These are phyloP conservation scores for Eudemis profundana DNA, from an alignment of 2,888 invertebrate genomes.

Conservation along the genomic window DNA sequence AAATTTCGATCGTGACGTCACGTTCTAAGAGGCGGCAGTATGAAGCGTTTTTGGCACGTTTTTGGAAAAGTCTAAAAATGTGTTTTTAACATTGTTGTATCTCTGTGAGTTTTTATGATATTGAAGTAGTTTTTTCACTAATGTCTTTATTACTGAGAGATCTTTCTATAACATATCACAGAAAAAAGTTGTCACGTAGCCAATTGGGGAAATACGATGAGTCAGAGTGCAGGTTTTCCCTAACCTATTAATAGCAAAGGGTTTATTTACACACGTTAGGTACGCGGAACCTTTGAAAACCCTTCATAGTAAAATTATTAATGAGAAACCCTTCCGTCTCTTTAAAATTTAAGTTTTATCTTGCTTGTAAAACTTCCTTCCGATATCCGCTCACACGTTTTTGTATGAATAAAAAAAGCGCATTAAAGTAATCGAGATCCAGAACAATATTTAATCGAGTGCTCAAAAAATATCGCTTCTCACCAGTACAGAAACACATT, in stretches of 20 bases:
- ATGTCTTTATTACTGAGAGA: too few species aligned
- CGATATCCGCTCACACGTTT: conserved; percentile 46
- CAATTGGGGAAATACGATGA: conserved; percentile 61
- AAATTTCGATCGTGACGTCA: too few species aligned
- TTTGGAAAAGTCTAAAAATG: too few species aligned
- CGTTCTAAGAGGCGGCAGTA: too few species aligned
- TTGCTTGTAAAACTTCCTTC: conserved; percentile 40
- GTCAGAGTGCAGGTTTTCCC: conserved; percentile 50
- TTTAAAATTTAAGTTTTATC: conserved; percentile 31
- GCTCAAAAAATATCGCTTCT: conserved; percentile 48
- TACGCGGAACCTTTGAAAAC: conserved; percentile 18
- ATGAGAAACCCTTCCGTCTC: conserved; percentile 17
- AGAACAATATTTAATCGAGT: conserved; percentile 48
- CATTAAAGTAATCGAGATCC: conserved; percentile 44
- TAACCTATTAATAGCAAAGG: conserved; percentile 23
- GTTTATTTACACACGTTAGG: conserved; percentile 10
- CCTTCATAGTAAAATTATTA: conserved; percentile 11
- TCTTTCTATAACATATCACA: too few species aligned
- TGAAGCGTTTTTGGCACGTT: too few species aligned
- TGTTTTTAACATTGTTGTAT: too few species aligned
- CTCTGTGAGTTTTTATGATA: too few species aligned
- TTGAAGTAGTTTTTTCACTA: too few species aligned
- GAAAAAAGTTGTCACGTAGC: too few species aligned
- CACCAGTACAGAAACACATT: neutral
- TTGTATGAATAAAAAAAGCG: conserved; percentile 34